Evolutionary conservation across 1,140 invertebrate species (phyloP).

Genomic region (Sipha flava): DNA sequence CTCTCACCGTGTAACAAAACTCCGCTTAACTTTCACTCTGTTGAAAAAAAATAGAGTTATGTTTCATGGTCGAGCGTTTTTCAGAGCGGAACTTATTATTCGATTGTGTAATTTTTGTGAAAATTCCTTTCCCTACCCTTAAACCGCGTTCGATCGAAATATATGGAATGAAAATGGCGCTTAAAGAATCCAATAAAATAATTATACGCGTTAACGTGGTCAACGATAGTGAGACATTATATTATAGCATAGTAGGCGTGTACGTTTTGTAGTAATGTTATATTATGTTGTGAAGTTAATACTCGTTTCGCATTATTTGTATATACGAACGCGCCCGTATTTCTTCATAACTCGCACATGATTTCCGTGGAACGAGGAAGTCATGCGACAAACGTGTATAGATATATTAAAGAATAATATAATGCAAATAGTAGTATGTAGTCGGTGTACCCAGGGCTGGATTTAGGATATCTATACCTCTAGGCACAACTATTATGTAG

Average conservation of each 20-base stretch:
- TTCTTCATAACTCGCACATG: background rate
- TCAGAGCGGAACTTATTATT: conserved; percentile 25
- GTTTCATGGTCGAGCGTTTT: conserved; percentile 30
- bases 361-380: background rate
- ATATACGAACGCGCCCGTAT: background rate
- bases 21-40: conserved; percentile 10
- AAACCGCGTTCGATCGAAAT: no score
- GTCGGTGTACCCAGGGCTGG: no score
- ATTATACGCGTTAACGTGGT: background rate
- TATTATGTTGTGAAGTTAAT: no score
- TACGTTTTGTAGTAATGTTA: background rate
- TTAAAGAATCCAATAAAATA: background rate
- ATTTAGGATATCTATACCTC: no score
- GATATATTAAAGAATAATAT: background rate
- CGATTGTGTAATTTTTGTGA: conserved; percentile 18
- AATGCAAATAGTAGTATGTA: background rate
- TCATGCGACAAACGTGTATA: background rate
- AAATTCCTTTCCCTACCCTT: background rate
- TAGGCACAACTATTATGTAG: no score
- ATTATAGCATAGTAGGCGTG: background rate
- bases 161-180: background rate
- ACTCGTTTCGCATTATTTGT: no score
- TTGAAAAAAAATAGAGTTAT: background rate
- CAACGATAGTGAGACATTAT: background rate
- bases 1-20: background rate